phyloP scores from a whole-genome alignment of 92 coral and sea anemone species.

The Epizoanthus scotinus region DNA sequence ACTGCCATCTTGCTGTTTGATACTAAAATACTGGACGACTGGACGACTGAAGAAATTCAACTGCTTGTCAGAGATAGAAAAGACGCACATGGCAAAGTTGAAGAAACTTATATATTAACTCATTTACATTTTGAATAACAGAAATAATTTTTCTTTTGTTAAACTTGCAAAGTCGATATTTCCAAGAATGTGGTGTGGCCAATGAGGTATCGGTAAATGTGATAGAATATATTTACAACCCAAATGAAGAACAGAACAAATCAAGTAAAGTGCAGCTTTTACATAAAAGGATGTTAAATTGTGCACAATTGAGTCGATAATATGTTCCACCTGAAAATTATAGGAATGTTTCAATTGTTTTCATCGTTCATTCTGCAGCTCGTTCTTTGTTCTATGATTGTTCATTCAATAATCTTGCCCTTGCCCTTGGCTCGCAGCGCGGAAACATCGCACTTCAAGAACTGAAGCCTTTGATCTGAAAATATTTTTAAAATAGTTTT shows the following conservation, averaged over 20 bases:
- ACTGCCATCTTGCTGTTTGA: slow-evolving; percentile 18
- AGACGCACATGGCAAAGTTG: not conserved
- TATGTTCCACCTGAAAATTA: too few relatives aligned
- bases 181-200: not conserved
- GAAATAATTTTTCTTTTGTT: not conserved
- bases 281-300: too few relatives aligned
- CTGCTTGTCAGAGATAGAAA: not conserved
- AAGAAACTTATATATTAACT: slow-evolving; percentile 2
- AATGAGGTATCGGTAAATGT: not conserved
- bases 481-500: too few relatives aligned
- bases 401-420: too few relatives aligned
- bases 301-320: too few relatives aligned
- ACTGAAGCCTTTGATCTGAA: too few relatives aligned
- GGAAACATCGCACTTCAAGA: too few relatives aligned
- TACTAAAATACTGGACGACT: not conserved
- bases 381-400: too few relatives aligned
- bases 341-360: too few relatives aligned
- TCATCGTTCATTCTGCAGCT: too few relatives aligned
- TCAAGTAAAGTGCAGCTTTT: not conserved
- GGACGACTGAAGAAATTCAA: not conserved
- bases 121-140: slow-evolving; percentile 21
- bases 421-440: too few relatives aligned
- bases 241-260: not conserved
- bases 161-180: not conserved
- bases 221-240: not conserved